phyloP scores from a whole-genome alignment of 1,140 invertebrate species.

The Cataglyphis hispanica region DNA sequence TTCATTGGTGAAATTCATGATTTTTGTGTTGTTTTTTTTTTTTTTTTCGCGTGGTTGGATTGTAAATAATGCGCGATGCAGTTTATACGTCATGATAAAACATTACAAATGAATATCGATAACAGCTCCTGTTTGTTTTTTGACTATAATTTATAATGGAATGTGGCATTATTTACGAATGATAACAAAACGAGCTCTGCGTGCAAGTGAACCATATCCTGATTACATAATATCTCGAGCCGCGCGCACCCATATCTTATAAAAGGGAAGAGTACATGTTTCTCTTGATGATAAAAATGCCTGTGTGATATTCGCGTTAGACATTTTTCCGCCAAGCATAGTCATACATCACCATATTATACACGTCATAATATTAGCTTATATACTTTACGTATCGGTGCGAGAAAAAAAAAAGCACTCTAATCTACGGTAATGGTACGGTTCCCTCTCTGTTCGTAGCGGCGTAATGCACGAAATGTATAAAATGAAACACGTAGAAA shows the following conservation, averaged over 20 bases:
- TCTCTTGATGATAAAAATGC: neutral
- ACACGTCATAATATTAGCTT: slow-evolving; percentile 46
- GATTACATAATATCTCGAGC: slow-evolving; percentile 29
- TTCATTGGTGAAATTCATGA: slow-evolving; percentile 42
- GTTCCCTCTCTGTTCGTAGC: slow-evolving; percentile 35
- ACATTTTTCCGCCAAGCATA: neutral
- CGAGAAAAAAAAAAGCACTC: slow-evolving; percentile 31
- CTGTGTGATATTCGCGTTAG: neutral
- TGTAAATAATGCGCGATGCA: slow-evolving; percentile 46
- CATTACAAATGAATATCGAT: slow-evolving; percentile 61
- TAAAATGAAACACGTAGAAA: slow-evolving; percentile 31
- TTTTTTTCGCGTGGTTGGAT: slow-evolving; percentile 23
- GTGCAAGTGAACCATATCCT: slow-evolving; percentile 11
- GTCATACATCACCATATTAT: slow-evolving; percentile 25
- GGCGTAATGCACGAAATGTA: slow-evolving; percentile 1
- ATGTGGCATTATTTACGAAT: slow-evolving; percentile 43
- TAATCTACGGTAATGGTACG: slow-evolving; percentile 43
- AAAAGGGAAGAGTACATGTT: neutral
- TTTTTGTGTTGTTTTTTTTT: slow-evolving; percentile 13
- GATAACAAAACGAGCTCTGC: slow-evolving; percentile 41
- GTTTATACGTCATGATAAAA: slow-evolving; percentile 53
- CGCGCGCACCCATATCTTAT: neutral
- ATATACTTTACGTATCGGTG: slow-evolving; percentile 27
- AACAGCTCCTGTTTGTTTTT: slow-evolving; percentile 46
- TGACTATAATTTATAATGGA: slow-evolving; percentile 47